Evolutionary conservation across 1,140 invertebrate genomes (phyloP).

Genomic region (Capitella teleta): DNA sequence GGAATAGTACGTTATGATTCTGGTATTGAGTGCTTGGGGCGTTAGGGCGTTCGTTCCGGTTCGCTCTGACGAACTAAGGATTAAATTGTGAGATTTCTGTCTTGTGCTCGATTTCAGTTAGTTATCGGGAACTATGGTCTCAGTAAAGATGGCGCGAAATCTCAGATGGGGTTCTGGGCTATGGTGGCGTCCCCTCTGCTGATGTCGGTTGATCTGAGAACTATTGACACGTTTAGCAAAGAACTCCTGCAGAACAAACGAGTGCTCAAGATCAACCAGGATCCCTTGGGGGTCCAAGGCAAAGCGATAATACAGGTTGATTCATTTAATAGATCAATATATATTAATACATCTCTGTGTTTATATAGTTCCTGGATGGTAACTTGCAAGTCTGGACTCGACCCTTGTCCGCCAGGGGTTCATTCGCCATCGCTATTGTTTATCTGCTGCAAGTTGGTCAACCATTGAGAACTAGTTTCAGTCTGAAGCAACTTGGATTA

Average conservation of each 20-base stretch:
- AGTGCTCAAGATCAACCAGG: slow-evolving; percentile 88
- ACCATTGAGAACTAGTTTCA: slow-evolving; percentile 7
- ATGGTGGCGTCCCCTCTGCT: slow-evolving; percentile 42
- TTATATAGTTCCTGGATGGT: slow-evolving; percentile 14
- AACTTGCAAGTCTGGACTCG: slow-evolving; percentile 21
- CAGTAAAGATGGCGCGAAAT: slow-evolving; percentile 27
- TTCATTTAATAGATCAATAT: too few species aligned
- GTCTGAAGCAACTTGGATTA: slow-evolving; percentile 64
- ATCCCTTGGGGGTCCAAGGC: slow-evolving; percentile 75
- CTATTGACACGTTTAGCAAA: slow-evolving; percentile 76
- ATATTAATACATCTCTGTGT: too few species aligned
- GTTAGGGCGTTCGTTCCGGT: background rate
- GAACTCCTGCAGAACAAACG: slow-evolving; percentile 83
- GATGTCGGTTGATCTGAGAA: slow-evolving; percentile 50
- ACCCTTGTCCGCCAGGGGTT: slow-evolving; percentile 17
- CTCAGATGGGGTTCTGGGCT: slow-evolving; percentile 44
- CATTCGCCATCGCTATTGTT: slow-evolving; percentile 21
- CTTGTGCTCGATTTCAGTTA: too few species aligned
- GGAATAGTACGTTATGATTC: background rate
- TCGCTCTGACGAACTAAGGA: too few species aligned
- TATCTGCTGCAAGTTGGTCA: slow-evolving; percentile 19
- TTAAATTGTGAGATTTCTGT: background rate
- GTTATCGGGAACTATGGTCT: slow-evolving; percentile 13
- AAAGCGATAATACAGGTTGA: slow-evolving; percentile 20
- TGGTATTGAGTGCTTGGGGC: background rate